phyloP scores from a whole-genome alignment of 2,797 vertebrate species.

The Pseudochirops corinnae region DNA sequence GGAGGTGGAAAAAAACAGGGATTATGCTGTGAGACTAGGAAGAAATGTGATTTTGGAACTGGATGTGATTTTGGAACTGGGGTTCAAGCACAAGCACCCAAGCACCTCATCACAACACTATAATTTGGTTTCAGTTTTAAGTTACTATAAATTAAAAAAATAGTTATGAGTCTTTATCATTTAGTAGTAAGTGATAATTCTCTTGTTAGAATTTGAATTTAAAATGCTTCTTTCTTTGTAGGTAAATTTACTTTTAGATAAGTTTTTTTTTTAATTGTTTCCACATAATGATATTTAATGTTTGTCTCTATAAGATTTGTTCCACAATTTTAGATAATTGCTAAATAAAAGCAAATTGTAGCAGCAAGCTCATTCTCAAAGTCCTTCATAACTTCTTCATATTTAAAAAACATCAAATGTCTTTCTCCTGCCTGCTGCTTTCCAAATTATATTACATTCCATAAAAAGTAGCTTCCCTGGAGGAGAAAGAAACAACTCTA shows the following conservation, averaged over 20 bases:
- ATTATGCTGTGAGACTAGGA: too few species aligned
- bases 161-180: slow-evolving; percentile 54
- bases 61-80: too few species aligned
- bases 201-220: slow-evolving; percentile 52
- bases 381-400: slow-evolving; percentile 58
- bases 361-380: slow-evolving; percentile 25
- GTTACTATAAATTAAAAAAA: slow-evolving; percentile 38
- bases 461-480: slow-evolving; percentile 31
- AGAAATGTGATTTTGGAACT: too few species aligned
- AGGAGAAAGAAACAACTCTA: slow-evolving; percentile 46
- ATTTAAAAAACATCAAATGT: slow-evolving; percentile 51
- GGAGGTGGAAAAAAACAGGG: too few species aligned
- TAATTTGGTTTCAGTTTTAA: slow-evolving; percentile 45
- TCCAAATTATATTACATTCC: slow-evolving; percentile 35
- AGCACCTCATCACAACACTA: not conserved
- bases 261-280: slow-evolving; percentile 35
- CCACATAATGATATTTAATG: slow-evolving; percentile 42
- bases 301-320: slow-evolving; percentile 34
- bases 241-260: slow-evolving; percentile 53
- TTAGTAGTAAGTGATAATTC: slow-evolving; percentile 25
- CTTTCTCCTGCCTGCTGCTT: slow-evolving; percentile 52
- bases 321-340: not conserved
- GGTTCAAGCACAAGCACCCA: too few species aligned
- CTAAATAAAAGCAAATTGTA: slow-evolving; percentile 55
- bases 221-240: slow-evolving; percentile 21